Conservation (phyloP, 2,113 vertebrate genomes). For the Cyanoramphus novaezelandiae region DNA sequence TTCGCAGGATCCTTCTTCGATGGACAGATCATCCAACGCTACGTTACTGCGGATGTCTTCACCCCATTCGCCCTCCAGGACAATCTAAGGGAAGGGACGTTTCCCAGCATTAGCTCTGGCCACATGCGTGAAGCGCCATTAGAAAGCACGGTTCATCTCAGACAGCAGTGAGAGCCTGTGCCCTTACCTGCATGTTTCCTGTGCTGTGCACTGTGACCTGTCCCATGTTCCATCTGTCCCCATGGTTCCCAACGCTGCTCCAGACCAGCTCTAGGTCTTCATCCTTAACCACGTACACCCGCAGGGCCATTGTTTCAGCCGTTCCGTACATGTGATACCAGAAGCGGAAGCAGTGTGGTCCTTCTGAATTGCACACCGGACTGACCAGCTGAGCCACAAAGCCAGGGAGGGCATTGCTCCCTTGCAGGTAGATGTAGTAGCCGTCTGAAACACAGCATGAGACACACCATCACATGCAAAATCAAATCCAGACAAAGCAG, state of each 20-base stretch:
- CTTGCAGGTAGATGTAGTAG: slow-evolving; percentile 82
- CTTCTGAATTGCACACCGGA: slow-evolving; percentile 56
- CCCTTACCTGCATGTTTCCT: background rate
- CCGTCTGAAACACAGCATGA: slow-evolving; percentile 63
- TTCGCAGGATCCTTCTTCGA: slow-evolving; percentile 68
- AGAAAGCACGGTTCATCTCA: accelerated
- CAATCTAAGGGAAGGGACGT: slow-evolving; percentile 61
- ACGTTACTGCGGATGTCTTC: slow-evolving; percentile 72
- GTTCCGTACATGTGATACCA: slow-evolving; percentile 86
- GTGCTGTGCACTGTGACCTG: background rate
- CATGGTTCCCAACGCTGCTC: background rate
- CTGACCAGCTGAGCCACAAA: slow-evolving; percentile 75
- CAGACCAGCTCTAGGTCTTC: background rate
- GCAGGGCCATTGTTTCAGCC: slow-evolving; percentile 69
- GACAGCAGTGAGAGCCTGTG: background rate
- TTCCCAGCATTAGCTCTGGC: slow-evolving; percentile 22
- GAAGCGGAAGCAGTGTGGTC: slow-evolving; percentile 78
- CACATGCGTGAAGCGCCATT: background rate
- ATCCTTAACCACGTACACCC: background rate
- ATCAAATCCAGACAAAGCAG: background rate
- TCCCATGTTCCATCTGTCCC: background rate
- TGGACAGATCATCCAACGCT: slow-evolving; percentile 80
- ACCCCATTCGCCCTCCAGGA: slow-evolving; percentile 79
- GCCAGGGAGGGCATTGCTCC: slow-evolving; percentile 25
- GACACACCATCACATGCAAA: background rate